Percentiles rank a stretch among this genome's conserved stretches.
Conservation (phyloP, 1,140 invertebrate species). For the Grapholita molesta region DNA sequence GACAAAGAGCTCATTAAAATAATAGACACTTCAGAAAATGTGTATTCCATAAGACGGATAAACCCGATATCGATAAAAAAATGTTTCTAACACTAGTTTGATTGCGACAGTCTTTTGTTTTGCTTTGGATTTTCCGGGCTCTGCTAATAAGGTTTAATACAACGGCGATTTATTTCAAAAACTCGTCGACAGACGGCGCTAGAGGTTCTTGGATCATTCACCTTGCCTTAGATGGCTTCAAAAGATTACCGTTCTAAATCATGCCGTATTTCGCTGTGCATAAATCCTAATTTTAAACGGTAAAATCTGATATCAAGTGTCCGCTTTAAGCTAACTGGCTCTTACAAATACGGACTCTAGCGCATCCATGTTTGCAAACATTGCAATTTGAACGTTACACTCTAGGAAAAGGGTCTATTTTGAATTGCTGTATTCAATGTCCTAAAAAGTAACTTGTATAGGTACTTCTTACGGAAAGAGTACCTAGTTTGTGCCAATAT, state of each 20-base stretch:
- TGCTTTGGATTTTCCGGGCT: no score
- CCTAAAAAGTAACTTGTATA: neutral
- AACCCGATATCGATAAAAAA: no score
- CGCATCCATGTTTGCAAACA: neutral
- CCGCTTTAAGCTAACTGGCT: neutral
- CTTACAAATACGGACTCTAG: neutral
- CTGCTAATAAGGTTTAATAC: neutral
- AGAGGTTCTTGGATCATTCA: neutral
- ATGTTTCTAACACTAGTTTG: no score
- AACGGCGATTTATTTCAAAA: neutral
- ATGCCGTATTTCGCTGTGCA: neutral
- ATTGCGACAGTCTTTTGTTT: no score
- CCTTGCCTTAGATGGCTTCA: neutral
- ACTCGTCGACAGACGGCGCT: neutral
- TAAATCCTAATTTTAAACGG: neutral
- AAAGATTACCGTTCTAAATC: neutral
- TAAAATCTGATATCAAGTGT: neutral
- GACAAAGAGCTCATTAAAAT: no score
- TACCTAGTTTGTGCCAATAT: slow-evolving; percentile 5
- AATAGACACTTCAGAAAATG: no score
- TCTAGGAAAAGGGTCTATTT: neutral
- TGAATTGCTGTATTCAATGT: neutral
- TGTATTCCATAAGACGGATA: neutral
- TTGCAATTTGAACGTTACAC: neutral
- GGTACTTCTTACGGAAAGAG: neutral